Base-by-base conservation (phyloP, 2,888 invertebrate species). In the Rhingia campestris region DNA sequence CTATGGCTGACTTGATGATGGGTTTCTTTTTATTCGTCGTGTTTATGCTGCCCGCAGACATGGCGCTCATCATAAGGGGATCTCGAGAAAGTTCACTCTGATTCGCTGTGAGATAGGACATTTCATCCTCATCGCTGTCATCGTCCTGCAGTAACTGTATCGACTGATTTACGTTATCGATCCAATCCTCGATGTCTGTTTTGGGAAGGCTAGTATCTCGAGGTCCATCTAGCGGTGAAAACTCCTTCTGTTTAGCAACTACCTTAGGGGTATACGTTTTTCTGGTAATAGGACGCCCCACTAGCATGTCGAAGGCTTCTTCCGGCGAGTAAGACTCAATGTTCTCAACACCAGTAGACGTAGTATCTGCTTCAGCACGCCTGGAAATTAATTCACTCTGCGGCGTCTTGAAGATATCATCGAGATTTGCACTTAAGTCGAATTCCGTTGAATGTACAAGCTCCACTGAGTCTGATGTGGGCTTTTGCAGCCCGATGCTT, bases 331-430 rank as follows among this genome's bases (percentile, higher is more conserved):
- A 70, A 1, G 10, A 4, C 35, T 41, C 14, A 3, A 41, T 6
- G 10, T 30, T 43, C 2, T 30, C 35, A 4, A 0, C 22, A 63
- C 7, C 22, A 9, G 35, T 10, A 12, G 45, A 30, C 12, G 58
- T 67, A 4, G 41, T 4, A 4, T 49, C 54, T 35, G 7, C 3
- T 4, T 75, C 66, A 0, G 12, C 30, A 6, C 45, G 66, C n/a
- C 56, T 72, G 30, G 22, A 37, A 4, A 67, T 22, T 6, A 82
- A 39, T 63, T 81, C 79, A 61, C 76, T 75, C 37, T 85, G 86
- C 1, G 88, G 88, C 1, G 88, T 88, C 63, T 89, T 89, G 72
- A 90, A 90, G 4, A 91, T 87, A 7, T 89, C 88, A 54, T 89
- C 90, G 14, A 91, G 72, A 2, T 87, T 88, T 3, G 87, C 87